Evolutionary conservation across 37 sponge, comb jelly and placozoan genomes (phyloP).

Genomic region (Oscarella lobularis): DNA sequence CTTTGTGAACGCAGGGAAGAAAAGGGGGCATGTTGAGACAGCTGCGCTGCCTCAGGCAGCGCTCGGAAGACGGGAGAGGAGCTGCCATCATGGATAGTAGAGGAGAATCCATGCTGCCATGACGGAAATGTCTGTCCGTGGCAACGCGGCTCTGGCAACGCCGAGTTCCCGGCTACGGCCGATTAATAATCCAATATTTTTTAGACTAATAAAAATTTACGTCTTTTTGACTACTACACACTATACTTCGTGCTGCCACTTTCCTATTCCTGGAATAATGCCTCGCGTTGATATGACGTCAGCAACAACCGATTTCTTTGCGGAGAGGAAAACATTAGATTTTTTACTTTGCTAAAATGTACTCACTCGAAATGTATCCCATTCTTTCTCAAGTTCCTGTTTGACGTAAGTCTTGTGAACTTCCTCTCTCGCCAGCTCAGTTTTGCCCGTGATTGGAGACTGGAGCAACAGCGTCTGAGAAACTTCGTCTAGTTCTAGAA

Average conservation of each 20-base stretch:
- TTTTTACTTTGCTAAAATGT: background rate
- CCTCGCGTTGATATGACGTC: background rate
- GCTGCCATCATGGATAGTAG: too few relatives aligned
- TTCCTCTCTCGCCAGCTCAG: conserved; percentile 2
- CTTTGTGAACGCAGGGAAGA: background rate
- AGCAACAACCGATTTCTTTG: background rate
- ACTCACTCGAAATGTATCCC: background rate
- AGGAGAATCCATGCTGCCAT: too few relatives aligned
- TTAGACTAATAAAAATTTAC: too few relatives aligned
- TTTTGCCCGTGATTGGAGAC: background rate
- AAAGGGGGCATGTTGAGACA: background rate
- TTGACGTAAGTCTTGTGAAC: background rate
- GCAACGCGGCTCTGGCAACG: too few relatives aligned
- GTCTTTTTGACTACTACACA: conserved; percentile 2
- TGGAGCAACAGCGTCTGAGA: background rate
- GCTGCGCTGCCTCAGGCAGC: conserved; percentile 1
- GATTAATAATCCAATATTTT: too few relatives aligned
- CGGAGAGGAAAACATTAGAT: background rate
- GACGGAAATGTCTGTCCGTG: too few relatives aligned
- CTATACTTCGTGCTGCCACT: background rate
- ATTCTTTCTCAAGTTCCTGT: background rate
- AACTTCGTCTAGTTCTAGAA: background rate
- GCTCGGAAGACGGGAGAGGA: too few relatives aligned
- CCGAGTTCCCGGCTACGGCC: too few relatives aligned
- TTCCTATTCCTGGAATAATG: conserved; percentile 6